Percentiles rank a stretch among this genome's conserved stretches.
These are phyloP conservation scores for Caenorhabditis afra DNA, from an alignment of 2,888 invertebrate species.

Conservation along the genomic window DNA sequence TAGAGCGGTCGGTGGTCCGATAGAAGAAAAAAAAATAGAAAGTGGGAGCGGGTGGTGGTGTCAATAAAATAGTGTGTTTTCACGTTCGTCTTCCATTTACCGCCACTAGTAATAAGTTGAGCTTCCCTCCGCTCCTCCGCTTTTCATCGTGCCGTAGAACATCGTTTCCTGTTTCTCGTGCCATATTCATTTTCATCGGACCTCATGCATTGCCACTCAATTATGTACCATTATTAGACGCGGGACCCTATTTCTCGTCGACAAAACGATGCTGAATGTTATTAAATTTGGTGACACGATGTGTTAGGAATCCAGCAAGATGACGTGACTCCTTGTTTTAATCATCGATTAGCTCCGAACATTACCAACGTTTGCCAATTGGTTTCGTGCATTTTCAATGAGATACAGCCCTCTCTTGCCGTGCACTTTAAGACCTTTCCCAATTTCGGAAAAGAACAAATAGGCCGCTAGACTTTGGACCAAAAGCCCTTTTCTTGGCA, in stretches of 20 bases:
- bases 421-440: constrained; percentile 18
- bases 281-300: constrained; percentile 18
- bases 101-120: constrained; percentile 27
- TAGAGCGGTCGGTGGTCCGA: background rate
- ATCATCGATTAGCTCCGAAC: constrained; percentile 11
- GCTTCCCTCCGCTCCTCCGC: background rate
- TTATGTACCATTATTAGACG: constrained; percentile 9
- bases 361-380: no score
- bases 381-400: background rate
- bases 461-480: constrained; percentile 1
- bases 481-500: constrained; percentile 18
- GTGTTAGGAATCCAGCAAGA: constrained; percentile 14
- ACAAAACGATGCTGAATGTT: background rate
- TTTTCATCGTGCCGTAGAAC: constrained; percentile 39
- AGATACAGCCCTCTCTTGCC: background rate
- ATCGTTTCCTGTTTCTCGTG: constrained; percentile 32
- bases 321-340: constrained; percentile 29
- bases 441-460: constrained; percentile 17
- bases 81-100: constrained; percentile 19
- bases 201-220: constrained; percentile 10
- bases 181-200: constrained; percentile 4
- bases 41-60: background rate
- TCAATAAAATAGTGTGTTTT: constrained; percentile 24
- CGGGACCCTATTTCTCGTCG: constrained; percentile 1
- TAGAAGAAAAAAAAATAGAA: no score